Percentiles rank a stretch among this genome's conserved stretches.
Conservation (phyloP, 2,113 vertebrate species). For the Leptobrachium ailaonicum region DNA sequence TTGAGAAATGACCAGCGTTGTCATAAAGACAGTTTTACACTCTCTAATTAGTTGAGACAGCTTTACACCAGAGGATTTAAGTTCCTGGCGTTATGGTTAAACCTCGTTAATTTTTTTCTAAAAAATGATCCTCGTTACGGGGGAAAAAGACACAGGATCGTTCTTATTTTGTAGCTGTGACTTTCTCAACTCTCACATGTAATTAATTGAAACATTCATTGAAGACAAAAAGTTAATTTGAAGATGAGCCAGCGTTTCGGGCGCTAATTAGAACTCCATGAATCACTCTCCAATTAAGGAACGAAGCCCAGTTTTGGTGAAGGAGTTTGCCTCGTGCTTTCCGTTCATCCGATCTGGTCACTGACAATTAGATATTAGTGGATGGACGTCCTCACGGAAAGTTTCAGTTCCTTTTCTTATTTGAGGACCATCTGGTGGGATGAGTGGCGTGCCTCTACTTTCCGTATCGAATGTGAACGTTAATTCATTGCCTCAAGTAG, state of each 20-base stretch:
- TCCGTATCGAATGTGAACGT: slow-evolving; percentile 20
- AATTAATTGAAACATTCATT: slow-evolving; percentile 30
- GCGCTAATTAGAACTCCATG: slow-evolving; percentile 39
- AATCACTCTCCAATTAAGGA: slow-evolving; percentile 44
- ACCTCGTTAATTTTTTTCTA: no score
- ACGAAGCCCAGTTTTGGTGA: slow-evolving; percentile 9
- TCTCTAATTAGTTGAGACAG: no score
- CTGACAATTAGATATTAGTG: slow-evolving; percentile 27
- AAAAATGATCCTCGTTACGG: neutral
- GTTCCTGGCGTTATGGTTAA: no score
- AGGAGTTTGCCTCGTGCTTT: slow-evolving; percentile 12
- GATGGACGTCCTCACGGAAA: neutral
- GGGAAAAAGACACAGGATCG: no score
- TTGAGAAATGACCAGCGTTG: no score
- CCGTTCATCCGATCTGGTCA: slow-evolving; percentile 24
- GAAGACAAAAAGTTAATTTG: slow-evolving; percentile 31
- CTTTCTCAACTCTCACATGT: slow-evolving; percentile 15
- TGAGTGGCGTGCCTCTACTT: slow-evolving; percentile 6
- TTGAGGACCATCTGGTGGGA: slow-evolving; percentile 10
- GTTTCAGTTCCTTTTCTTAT: slow-evolving; percentile 13
- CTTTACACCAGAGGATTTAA: no score
- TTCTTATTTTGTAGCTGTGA: neutral
- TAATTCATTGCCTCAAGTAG: slow-evolving; percentile 32
- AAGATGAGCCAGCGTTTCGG: slow-evolving; percentile 26
- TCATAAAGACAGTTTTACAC: no score